Evolutionary conservation across 2,888 invertebrate genomes (phyloP).

Genomic region (Cephus runcator): DNA sequence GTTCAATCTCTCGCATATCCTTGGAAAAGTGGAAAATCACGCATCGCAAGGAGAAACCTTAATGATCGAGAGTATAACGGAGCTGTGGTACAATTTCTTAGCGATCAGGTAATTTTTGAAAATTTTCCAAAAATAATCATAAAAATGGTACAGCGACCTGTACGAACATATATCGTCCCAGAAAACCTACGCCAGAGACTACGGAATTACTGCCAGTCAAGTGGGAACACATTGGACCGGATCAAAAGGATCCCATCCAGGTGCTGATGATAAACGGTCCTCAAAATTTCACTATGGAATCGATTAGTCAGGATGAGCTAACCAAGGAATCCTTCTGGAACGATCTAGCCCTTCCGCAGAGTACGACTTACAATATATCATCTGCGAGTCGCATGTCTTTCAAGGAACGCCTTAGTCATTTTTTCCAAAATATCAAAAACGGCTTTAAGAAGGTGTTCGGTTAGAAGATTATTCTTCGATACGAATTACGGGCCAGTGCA

Average conservation of each 20-base stretch:
- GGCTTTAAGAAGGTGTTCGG: conserved; percentile 14
- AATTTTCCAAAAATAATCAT: background rate
- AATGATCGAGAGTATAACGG: conserved; percentile 17
- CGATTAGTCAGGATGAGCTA: background rate
- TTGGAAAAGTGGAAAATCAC: background rate
- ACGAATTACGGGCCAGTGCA: background rate
- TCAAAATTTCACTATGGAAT: conserved; percentile 14
- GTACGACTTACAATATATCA: conserved; percentile 4
- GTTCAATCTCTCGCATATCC: conserved; percentile 13
- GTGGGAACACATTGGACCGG: conserved; percentile 12
- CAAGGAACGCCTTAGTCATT: conserved; percentile 5
- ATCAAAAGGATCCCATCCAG: conserved; percentile 6
- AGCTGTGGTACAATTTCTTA: conserved; percentile 20
- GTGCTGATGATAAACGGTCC: conserved; percentile 12
- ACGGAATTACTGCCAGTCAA: conserved; percentile 10
- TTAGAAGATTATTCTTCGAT: background rate
- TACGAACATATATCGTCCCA: background rate
- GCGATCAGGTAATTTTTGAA: conserved; percentile 6
- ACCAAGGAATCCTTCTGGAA: conserved; percentile 13
- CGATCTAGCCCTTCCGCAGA: conserved; percentile 12
- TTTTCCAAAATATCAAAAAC: conserved; percentile 2
- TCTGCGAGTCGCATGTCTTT: conserved; percentile 2
- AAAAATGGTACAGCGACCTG: background rate
- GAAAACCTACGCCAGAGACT: conserved; percentile 14
- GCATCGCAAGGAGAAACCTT: conserved; percentile 4